Conservation (phyloP, 2,888 invertebrate genomes). For the Dinocampus coccinellae region DNA sequence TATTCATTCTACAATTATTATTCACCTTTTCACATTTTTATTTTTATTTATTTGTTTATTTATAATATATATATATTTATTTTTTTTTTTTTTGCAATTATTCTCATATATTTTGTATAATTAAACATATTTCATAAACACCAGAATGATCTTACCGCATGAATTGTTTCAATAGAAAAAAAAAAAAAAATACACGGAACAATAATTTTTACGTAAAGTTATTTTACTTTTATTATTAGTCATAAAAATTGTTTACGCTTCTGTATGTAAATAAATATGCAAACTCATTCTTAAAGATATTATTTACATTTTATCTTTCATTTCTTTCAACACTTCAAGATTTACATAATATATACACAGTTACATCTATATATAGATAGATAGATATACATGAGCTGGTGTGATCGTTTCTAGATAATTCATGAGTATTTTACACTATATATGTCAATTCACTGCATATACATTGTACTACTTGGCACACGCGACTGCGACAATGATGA, state of each 20-base stretch:
- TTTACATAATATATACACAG: neutral
- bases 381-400: neutral
- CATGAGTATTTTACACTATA: neutral
- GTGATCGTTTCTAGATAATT: slow-evolving; percentile 1
- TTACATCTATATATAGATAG: neutral
- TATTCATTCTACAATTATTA: too few species aligned
- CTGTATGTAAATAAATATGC: neutral
- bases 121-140: too few species aligned
- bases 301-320: neutral
- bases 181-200: neutral
- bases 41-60: too few species aligned
- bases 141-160: too few species aligned
- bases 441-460: neutral
- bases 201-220: neutral
- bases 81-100: too few species aligned
- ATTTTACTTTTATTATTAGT: neutral
- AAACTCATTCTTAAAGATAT: neutral
- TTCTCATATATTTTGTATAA: too few species aligned
- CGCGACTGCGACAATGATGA: neutral
- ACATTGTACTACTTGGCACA: neutral
- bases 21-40: too few species aligned
- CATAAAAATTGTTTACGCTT: neutral
- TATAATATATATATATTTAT: too few species aligned
- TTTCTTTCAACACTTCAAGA: neutral
- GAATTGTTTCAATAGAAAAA: too few species aligned